These are phyloP conservation scores for Limnephilus lunatus DNA, from an alignment of 2,888 invertebrate species.

Conservation along the genomic window DNA sequence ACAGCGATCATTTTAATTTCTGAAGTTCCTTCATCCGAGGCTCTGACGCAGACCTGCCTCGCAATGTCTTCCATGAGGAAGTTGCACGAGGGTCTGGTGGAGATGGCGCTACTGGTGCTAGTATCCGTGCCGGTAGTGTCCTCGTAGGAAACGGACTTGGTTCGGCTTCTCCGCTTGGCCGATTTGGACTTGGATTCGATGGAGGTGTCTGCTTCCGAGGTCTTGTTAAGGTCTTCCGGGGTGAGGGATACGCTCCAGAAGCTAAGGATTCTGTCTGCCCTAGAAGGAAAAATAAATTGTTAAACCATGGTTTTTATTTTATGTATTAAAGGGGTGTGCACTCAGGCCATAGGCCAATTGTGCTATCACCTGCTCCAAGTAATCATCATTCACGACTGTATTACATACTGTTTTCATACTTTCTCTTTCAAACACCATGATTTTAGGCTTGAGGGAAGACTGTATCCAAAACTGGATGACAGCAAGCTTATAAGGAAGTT, in stretches of 20 bases:
- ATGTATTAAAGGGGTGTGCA: too few relatives aligned
- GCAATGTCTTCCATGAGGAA: slow-evolving; percentile 85
- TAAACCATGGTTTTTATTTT: neutral
- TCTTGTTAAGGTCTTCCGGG: slow-evolving; percentile 49
- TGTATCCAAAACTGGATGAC: neutral
- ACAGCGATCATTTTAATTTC: slow-evolving; percentile 76
- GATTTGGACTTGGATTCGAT: slow-evolving; percentile 69
- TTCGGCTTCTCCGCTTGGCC: slow-evolving; percentile 69
- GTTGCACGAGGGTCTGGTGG: slow-evolving; percentile 51
- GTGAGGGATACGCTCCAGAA: slow-evolving; percentile 73
- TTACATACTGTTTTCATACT: too few relatives aligned
- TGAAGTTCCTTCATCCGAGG: slow-evolving; percentile 72
- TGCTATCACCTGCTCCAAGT: too few relatives aligned
- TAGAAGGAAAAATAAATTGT: slow-evolving; percentile 65
- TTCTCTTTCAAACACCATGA: too few relatives aligned
- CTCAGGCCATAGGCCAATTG: too few relatives aligned
- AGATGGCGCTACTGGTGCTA: neutral
- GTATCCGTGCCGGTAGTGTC: neutral
- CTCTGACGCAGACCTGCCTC: slow-evolving; percentile 74
- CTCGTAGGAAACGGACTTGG: slow-evolving; percentile 68
- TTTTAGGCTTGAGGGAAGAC: too few relatives aligned
- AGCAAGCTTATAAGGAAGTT: neutral
- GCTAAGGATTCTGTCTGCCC: slow-evolving; percentile 75
- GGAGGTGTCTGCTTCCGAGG: slow-evolving; percentile 61
- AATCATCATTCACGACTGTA: too few relatives aligned